Evolutionary conservation across 2,888 invertebrate species (phyloP).

Genomic region (Acleris laterana): DNA sequence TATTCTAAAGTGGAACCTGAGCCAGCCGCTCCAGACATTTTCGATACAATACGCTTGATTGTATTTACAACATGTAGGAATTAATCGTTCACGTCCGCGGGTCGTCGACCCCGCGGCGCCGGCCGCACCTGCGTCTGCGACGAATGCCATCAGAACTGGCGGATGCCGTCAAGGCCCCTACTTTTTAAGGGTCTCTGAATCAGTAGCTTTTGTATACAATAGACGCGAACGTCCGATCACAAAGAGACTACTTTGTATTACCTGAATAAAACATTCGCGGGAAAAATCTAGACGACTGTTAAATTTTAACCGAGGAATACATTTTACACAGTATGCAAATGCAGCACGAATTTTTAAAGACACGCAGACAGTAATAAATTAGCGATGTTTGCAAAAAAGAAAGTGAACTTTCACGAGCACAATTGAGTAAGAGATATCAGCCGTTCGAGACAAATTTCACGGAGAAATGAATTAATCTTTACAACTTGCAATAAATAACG

Average conservation of each 20-base stretch:
- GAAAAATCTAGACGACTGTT: slow-evolving; percentile 15
- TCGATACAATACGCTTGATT: slow-evolving; percentile 42
- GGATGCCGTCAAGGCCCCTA: slow-evolving; percentile 67
- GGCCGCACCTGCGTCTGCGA: slow-evolving; percentile 69
- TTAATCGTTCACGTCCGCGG: slow-evolving; percentile 57
- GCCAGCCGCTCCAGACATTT: slow-evolving; percentile 11
- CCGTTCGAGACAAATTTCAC: slow-evolving; percentile 43
- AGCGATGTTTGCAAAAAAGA: slow-evolving; percentile 61
- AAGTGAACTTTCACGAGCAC: slow-evolving; percentile 65
- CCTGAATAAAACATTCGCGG: not conserved
- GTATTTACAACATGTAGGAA: slow-evolving; percentile 48
- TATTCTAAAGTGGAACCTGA: not conserved
- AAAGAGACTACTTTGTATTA: slow-evolving; percentile 8
- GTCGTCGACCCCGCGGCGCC: slow-evolving; percentile 66
- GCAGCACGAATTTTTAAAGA: slow-evolving; percentile 28
- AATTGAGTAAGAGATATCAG: slow-evolving; percentile 50
- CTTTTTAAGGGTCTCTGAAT: slow-evolving; percentile 51
- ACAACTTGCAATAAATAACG: slow-evolving; percentile 29
- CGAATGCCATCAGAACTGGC: slow-evolving; percentile 53
- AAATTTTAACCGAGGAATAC: slow-evolving; percentile 3
- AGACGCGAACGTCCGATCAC: slow-evolving; percentile 10
- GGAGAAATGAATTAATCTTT: slow-evolving; percentile 30
- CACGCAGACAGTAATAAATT: slow-evolving; percentile 49
- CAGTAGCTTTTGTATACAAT: slow-evolving; percentile 40
- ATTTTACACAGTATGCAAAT: slow-evolving; percentile 28